Evolutionary conservation across 2,113 vertebrate species (phyloP).

Genomic region (Varanus salvator): DNA sequence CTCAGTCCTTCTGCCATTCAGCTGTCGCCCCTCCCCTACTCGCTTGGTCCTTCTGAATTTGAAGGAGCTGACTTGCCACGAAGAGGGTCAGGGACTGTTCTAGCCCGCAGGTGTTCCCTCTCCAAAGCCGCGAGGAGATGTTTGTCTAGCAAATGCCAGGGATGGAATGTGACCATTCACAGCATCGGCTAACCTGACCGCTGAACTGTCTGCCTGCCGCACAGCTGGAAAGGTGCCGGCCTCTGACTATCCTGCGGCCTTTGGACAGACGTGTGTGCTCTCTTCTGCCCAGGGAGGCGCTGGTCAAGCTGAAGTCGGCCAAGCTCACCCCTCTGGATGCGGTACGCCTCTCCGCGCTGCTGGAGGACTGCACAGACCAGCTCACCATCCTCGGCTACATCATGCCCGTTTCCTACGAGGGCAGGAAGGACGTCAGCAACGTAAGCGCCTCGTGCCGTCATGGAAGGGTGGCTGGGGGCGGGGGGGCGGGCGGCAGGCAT

Average conservation of each 20-base stretch:
- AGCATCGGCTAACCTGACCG: not conserved
- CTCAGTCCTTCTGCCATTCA: not conserved
- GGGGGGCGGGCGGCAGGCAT: no score
- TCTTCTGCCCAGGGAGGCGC: slow-evolving; percentile 45
- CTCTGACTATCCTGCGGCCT: not conserved
- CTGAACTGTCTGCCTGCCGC: not conserved
- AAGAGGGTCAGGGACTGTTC: not conserved
- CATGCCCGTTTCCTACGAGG: slow-evolving; percentile 59
- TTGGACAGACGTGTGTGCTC: slow-evolving; percentile 37
- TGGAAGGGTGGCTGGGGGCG: not conserved
- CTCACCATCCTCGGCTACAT: slow-evolving; percentile 82
- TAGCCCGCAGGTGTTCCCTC: not conserved
- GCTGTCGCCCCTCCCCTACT: no score
- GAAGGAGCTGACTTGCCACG: not conserved
- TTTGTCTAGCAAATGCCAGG: not conserved
- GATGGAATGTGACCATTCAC: not conserved
- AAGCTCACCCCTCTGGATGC: slow-evolving; percentile 70
- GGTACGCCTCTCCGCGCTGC: slow-evolving; percentile 75
- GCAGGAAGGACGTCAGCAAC: slow-evolving; percentile 33
- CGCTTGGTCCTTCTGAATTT: not conserved
- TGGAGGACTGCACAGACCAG: slow-evolving; percentile 81
- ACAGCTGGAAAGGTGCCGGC: slow-evolving; percentile 31
- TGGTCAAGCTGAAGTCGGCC: slow-evolving; percentile 35
- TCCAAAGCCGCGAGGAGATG: not conserved
- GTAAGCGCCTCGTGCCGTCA: slow-evolving; percentile 52